Base-by-base conservation (phyloP, 2,888 invertebrate species). In the Callinectes sapidus region DNA sequence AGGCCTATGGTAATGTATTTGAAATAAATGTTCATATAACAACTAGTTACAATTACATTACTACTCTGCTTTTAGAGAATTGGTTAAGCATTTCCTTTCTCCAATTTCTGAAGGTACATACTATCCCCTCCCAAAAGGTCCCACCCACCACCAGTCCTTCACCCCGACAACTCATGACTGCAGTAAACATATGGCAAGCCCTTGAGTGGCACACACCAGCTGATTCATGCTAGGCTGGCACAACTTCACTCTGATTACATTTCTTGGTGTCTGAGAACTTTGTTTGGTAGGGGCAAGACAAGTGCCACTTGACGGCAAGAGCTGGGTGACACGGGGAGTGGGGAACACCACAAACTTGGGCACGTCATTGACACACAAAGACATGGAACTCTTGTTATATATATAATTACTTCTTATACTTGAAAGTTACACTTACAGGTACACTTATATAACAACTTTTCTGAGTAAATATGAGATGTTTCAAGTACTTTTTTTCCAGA, bases 361-460 rank as follows among this genome's bases (percentile, higher is more conserved):
- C 81, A 81, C 35, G 81, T 81, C 32, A 81, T 14, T 81, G 81
- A 81, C 81, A 81, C 81, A 81, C 23, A 71, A 10, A 61, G 23
- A 61, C 61, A 61, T 23, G 35, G 35, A 13, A n/a, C 13, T 71
- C 71, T 71, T 10, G 28, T n/a, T 71, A 28, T 28, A 28, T n/a
- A 71, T n/a, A n/a, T 71, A 23, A 81, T 81, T 28, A 32, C 35
- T 35, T 81, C 14, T 35, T 35, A 81, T 3, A 35, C 35, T 35
- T 3, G 81, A 23, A 35, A 18, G 81, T 35, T 28, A 81, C 81
- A 81, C 81, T 81, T 81, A 81, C 81, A 81, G 35, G 81, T 81
- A 81, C 81, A 81, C 35, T n/a, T 32, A 81, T 16, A 77, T n/a
- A 77, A 77, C n/a, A 77, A n/a, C 28, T 77, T 77, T 77, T 61